Base-by-base conservation (phyloP, 2,797 vertebrate species). In the Melanitta fusca region DNA sequence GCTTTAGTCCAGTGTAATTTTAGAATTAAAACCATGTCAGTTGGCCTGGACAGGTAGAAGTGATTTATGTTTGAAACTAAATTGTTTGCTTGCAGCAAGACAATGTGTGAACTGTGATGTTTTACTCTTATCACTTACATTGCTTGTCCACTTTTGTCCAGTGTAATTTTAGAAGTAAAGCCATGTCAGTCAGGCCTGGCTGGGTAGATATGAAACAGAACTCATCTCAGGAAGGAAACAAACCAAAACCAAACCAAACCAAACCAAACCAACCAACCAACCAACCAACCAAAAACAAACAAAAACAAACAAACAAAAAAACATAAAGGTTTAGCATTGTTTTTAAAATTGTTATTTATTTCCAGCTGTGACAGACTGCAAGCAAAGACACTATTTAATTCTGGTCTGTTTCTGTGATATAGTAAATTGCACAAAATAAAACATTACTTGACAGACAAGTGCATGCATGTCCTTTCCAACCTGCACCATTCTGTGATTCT, bases 241-340 rank as follows among this genome's bases (percentile, higher is more conserved):
- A 1, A 16, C 21, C 0, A 32, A 34, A 1, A 43, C 41, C 15
- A 41, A 41, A 41, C 41, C 41, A 41, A 41, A 41, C 41, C 41
- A 43, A 43, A 39, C 39, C 39, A 39, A 39, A 39, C 39, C 39
- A 39, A 39, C 39, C 41, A 43, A 43, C 17, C 41, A 43, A 18
- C 17, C 17, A 43, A 43, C 15, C 41, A 41, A 41, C 2, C 41
- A 43, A 39, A 39, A 3, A 65, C 75, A 32, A 1, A 16, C 17
- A 1, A 32, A 51, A 12, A 34, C 0, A 22, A 38, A 32, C 0
- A 39, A 61, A 53, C 1, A 28, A 58, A 34, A 58, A 4, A 58
- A 3, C 8, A 49, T 41, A 66, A 49, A 69, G 6, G 0, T n/a
- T 38, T 72, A 6, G 0, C 4, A 28, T 74, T 30, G 1, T 0